Conservation (phyloP, 92 coral and sea anemone genomes). For the Epizoanthus illoricatus region DNA sequence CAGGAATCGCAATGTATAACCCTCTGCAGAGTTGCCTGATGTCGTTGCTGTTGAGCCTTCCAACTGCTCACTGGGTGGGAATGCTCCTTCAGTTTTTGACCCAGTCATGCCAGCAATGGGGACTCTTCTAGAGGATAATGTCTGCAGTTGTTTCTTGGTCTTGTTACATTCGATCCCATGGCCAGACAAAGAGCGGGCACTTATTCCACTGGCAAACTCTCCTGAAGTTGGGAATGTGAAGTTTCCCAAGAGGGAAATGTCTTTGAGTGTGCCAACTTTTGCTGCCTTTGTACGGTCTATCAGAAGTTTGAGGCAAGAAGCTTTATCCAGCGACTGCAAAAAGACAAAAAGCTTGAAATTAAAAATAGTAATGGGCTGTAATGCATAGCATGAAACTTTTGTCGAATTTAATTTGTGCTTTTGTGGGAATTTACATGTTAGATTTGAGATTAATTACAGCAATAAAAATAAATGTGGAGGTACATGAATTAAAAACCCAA, state of each 20-base stretch:
- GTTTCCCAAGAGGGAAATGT: conserved; percentile 42
- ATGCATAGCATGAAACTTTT: too few species aligned
- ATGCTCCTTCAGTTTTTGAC: conserved; percentile 3
- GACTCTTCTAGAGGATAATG: conserved; percentile 1
- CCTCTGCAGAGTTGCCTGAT: background rate
- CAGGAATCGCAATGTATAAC: background rate
- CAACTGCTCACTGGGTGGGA: background rate
- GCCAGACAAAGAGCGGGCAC: conserved; percentile 38
- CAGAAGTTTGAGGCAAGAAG: background rate
- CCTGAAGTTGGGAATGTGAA: conserved; percentile 32
- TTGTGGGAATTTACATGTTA: too few species aligned
- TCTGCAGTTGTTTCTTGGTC: conserved; percentile 17
- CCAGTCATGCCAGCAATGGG: conserved; percentile 45
- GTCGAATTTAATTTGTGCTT: too few species aligned
- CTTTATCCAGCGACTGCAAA: conserved; percentile 11
- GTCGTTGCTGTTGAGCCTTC: background rate
- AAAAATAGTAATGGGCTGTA: too few species aligned
- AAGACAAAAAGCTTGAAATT: background rate
- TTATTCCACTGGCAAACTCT: conserved; percentile 19
- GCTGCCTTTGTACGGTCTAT: conserved; percentile 14
- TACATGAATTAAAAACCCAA: too few species aligned
- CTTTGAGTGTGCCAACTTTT: conserved; percentile 30
- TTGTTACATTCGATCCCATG: conserved; percentile 25
- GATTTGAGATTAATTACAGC: too few species aligned
- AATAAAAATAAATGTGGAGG: too few species aligned